Conservation (phyloP, 2,113 vertebrate genomes). For the Poeciliopsis occidentalis region DNA sequence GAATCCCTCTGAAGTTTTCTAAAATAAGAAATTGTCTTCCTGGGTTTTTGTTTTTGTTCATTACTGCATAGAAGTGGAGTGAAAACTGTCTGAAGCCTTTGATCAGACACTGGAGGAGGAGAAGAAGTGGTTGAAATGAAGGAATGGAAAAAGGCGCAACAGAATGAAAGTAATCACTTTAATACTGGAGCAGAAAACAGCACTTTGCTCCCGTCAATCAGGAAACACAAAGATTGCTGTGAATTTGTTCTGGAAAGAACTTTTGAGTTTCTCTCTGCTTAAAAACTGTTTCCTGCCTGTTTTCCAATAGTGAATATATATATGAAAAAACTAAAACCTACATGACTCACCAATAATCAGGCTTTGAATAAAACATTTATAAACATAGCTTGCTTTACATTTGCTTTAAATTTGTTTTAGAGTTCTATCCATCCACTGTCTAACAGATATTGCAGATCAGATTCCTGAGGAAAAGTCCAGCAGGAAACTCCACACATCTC, state of each 20-base stretch:
- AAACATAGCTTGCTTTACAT: neutral
- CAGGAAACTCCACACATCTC: neutral
- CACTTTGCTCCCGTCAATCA: conserved; percentile 3
- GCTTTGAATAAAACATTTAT: neutral
- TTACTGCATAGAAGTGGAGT: conserved; percentile 28
- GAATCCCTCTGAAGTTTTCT: conserved; percentile 37
- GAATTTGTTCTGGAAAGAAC: neutral
- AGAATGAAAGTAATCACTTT: conserved; percentile 29
- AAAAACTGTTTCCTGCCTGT: neutral
- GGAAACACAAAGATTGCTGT: neutral
- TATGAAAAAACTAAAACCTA: neutral
- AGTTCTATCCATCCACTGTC: neutral
- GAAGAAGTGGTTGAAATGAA: conserved; percentile 45
- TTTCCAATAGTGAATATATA: neutral
- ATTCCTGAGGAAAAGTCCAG: neutral
- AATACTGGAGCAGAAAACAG: conserved; percentile 2
- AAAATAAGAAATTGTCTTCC: conserved; percentile 29
- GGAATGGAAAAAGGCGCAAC: conserved; percentile 34
- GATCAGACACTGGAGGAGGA: conserved; percentile 33
- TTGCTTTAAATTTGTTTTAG: neutral
- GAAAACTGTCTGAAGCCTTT: conserved; percentile 32
- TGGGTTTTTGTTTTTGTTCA: conserved; percentile 12
- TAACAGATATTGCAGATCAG: neutral
- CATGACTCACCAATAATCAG: neutral
- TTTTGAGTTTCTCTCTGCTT: neutral